Conservation (phyloP, 2,113 vertebrate species). For the Ictalurus furcatus region DNA sequence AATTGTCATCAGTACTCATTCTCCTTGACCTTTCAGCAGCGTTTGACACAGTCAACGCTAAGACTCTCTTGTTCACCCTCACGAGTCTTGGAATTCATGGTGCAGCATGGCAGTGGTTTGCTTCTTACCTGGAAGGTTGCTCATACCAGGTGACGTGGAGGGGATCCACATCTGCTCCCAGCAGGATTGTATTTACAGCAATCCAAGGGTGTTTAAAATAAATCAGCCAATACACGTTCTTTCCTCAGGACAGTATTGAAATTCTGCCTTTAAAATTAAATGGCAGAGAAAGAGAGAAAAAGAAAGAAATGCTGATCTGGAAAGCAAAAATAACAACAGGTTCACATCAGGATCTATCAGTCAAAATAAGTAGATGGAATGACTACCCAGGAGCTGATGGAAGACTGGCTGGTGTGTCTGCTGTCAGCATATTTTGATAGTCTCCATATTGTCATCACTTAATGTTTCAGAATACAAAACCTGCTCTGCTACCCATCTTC, state of each 20-base stretch:
- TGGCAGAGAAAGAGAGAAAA: not conserved
- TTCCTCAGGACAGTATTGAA: not conserved
- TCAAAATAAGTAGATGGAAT: not conserved
- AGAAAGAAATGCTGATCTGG: not conserved
- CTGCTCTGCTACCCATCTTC: not conserved
- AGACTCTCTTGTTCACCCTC: too few relatives aligned
- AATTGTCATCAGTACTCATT: too few relatives aligned
- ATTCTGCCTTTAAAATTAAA: not conserved
- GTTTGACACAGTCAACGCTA: too few relatives aligned
- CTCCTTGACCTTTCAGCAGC: too few relatives aligned
- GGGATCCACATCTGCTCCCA: too few relatives aligned
- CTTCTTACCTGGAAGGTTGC: too few relatives aligned
- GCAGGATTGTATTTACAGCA: not conserved
- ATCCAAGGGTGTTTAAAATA: not conserved
- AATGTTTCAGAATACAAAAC: slow-evolving; percentile 2
- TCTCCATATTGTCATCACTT: not conserved
- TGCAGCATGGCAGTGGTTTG: too few relatives aligned
- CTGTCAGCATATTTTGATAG: slow-evolving; percentile 5
- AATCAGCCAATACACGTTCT: not conserved
- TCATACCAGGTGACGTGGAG: too few relatives aligned
- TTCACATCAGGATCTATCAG: not conserved
- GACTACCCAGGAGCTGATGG: not conserved
- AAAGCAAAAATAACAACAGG: not conserved
- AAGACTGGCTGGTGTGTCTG: not conserved
- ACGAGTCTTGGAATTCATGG: too few relatives aligned